Conservation (phyloP, 1,140 invertebrate genomes). For the Orchestia grillus region DNA sequence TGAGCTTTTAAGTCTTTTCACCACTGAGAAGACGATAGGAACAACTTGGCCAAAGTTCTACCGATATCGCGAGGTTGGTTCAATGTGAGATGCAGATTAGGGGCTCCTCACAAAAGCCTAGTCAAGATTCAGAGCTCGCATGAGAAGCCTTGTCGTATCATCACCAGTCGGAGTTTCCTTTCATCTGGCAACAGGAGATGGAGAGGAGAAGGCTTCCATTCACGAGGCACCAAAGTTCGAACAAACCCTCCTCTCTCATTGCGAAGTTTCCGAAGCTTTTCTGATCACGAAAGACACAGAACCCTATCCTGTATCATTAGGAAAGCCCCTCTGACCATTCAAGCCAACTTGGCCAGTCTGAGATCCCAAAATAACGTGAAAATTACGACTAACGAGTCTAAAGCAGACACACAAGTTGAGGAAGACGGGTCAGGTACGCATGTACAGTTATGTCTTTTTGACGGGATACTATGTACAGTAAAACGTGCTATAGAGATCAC, state of each 20-base stretch:
- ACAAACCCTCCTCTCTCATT: not conserved
- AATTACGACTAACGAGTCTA: not conserved
- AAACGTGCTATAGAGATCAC: no score
- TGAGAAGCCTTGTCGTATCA: not conserved
- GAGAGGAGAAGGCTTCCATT: not conserved
- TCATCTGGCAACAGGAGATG: not conserved
- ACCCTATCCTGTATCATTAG: not conserved
- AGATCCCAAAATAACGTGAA: not conserved
- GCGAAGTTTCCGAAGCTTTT: not conserved
- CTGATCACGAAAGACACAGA: not conserved
- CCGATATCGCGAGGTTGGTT: not conserved
- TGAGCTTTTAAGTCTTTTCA: no score
- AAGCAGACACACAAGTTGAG: no score
- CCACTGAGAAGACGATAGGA: not conserved
- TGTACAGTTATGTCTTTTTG: no score
- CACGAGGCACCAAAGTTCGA: not conserved
- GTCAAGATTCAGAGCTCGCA: not conserved
- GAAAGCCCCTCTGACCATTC: not conserved
- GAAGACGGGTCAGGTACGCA: no score
- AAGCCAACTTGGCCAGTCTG: not conserved
- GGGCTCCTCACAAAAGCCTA: not conserved
- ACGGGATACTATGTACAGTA: no score
- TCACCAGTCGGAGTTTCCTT: not conserved
- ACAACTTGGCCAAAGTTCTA: not conserved
- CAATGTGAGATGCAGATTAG: not conserved